Evolutionary conservation across 2,888 invertebrate genomes (phyloP).

Genomic region (Ophion ventricosus): DNA sequence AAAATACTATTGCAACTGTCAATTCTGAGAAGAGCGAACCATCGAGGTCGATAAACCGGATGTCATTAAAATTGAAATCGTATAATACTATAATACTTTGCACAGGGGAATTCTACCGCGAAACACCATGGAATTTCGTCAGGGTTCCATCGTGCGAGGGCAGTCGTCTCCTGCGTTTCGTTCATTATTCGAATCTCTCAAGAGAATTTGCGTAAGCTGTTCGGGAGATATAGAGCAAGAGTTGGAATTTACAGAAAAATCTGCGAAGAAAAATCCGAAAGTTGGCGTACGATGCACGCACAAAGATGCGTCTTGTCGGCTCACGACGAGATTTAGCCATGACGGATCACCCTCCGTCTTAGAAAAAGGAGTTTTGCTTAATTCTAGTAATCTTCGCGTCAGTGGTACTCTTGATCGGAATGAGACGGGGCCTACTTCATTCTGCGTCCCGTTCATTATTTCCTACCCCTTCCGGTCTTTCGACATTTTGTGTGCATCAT

Average conservation of each 20-base stretch:
- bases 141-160: neutral
- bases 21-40: no score
- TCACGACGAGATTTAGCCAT: constrained; percentile 58
- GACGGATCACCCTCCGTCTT: constrained; percentile 40
- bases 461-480: constrained; percentile 18
- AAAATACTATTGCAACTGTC: no score
- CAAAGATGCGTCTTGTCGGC: constrained; percentile 40
- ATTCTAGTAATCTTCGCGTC: constrained; percentile 82
- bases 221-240: constrained; percentile 7
- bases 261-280: constrained; percentile 38
- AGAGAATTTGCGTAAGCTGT: constrained; percentile 29
- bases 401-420: constrained; percentile 78
- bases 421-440: constrained; percentile 5
- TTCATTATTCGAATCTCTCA: neutral
- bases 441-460: constrained; percentile 10
- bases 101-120: no score
- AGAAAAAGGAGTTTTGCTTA: constrained; percentile 72
- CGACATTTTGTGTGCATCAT: neutral
- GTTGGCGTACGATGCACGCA: constrained; percentile 37
- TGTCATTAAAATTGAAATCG: no score
- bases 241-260: constrained; percentile 13
- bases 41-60: no score
- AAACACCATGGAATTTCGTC: neutral
- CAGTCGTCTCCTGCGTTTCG: neutral
- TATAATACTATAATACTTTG: no score